Percentiles rank a stretch among this genome's conserved stretches.
Evolutionary conservation across 2,113 vertebrate genomes (phyloP).

Genomic region (Dermatemys mawii): DNA sequence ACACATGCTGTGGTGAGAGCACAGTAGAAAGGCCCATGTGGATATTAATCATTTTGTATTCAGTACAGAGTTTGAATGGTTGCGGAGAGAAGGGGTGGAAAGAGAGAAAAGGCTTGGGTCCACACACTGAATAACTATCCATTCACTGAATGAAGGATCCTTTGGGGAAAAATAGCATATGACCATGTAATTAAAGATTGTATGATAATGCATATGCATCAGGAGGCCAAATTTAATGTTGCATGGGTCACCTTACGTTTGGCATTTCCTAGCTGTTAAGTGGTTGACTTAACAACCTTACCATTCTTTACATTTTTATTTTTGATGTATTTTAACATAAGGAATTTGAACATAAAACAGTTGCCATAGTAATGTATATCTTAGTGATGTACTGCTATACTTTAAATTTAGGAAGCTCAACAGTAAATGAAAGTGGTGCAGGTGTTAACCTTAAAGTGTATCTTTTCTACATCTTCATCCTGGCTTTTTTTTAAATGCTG

Average conservation of each 20-base stretch:
- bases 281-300: neutral
- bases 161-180: neutral
- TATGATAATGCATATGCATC: neutral
- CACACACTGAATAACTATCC: neutral
- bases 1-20: neutral
- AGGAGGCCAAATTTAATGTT: neutral
- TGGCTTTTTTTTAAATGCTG: neutral
- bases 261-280: neutral
- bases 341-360: neutral
- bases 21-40: neutral
- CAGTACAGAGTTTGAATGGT: neutral
- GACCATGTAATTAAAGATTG: neutral
- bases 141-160: neutral
- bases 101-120: neutral
- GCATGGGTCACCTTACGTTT: neutral
- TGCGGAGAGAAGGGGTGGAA: too few relatives aligned
- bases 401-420: neutral
- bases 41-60: neutral
- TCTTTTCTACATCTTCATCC: neutral
- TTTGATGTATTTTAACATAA: neutral
- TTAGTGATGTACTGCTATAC: rapidly evolving
- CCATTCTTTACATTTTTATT: neutral
- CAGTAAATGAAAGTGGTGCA: neutral
- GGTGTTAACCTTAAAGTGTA: neutral
- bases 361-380: neutral